Percentiles rank a stretch among this genome's conserved stretches.
phyloP scores from a whole-genome alignment of 23 tunicate species.

The Pegea sp. region DNA sequence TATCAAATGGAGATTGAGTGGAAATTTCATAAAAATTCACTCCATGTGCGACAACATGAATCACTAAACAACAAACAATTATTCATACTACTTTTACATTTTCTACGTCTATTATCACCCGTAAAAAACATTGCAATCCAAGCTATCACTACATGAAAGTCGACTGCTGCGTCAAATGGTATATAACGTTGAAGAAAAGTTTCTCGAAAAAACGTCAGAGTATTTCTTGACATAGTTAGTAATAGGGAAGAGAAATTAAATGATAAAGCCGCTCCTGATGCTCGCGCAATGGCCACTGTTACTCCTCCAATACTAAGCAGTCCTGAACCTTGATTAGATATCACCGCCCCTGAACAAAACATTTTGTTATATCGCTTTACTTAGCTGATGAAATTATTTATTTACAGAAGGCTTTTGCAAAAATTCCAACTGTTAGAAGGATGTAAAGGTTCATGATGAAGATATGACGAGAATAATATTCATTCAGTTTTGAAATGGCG shows the following conservation, averaged over 20 bases:
- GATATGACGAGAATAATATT: conserved; percentile 18
- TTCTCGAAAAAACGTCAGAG: conserved; percentile 59
- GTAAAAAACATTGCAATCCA: conserved; percentile 69
- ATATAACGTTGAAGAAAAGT: conserved; percentile 83
- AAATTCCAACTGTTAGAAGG: conserved; percentile 19
- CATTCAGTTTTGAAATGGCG: conserved; percentile 8
- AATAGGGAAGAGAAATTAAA: conserved; percentile 73
- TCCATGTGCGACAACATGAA: conserved; percentile 61
- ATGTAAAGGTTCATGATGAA: conserved; percentile 13
- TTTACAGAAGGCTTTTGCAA: conserved; percentile 29
- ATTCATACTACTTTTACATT: neutral
- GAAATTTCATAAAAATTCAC: conserved; percentile 74
- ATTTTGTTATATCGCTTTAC: neutral
- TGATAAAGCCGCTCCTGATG: conserved; percentile 71
- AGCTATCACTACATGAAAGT: conserved; percentile 54
- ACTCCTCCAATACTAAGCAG: conserved; percentile 52
- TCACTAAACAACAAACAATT: conserved; percentile 4
- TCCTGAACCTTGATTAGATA: conserved; percentile 25
- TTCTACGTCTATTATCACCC: conserved; percentile 6
- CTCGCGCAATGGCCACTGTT: conserved; percentile 38
- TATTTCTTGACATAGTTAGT: conserved; percentile 75
- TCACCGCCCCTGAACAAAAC: conserved; percentile 12
- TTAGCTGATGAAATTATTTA: neutral
- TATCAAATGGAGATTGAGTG: conserved; percentile 50
- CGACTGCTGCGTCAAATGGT: conserved; percentile 70